These are phyloP conservation scores for Ferrisia virgata DNA, from an alignment of 2,888 invertebrate genomes.

Conservation along the genomic window DNA sequence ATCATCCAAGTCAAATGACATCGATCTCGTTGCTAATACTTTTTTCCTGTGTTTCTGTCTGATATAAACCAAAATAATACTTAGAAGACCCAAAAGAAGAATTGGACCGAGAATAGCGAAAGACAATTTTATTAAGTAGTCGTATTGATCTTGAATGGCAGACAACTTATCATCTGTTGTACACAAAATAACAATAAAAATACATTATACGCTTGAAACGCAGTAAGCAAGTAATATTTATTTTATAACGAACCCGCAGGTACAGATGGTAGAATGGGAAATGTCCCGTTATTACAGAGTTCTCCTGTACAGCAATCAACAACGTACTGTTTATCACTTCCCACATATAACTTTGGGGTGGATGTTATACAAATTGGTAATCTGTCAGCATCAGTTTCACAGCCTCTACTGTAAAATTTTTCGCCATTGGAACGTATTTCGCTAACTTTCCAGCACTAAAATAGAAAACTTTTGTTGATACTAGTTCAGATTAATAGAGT, in stretches of 20 bases:
- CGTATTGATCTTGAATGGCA: slow-evolving; percentile 47
- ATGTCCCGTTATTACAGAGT: slow-evolving; percentile 74
- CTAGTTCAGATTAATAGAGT: background rate
- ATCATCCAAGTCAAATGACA: background rate
- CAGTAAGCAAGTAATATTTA: background rate
- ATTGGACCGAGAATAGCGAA: slow-evolving; percentile 66
- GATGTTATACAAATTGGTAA: background rate
- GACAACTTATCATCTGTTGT: background rate
- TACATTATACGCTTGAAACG: background rate
- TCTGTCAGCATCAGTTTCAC: background rate
- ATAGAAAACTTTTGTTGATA: background rate
- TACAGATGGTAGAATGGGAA: slow-evolving; percentile 65
- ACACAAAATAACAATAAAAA: background rate
- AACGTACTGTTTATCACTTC: background rate
- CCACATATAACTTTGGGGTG: background rate
- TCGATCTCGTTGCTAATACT: background rate
- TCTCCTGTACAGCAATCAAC: slow-evolving; percentile 69
- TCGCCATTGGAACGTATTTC: background rate
- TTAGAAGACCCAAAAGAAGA: slow-evolving; percentile 60
- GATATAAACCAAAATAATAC: slow-evolving; percentile 54
- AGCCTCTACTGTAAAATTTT: background rate
- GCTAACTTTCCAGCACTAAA: background rate
- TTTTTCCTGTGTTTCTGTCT: slow-evolving; percentile 3
- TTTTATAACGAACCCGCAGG: background rate
- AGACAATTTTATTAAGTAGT: slow-evolving; percentile 62